Evolutionary conservation across 1,140 invertebrate species (phyloP), one percentile per base, ranked within the genome.

Genomic region (Drosophila repleta): DNA sequence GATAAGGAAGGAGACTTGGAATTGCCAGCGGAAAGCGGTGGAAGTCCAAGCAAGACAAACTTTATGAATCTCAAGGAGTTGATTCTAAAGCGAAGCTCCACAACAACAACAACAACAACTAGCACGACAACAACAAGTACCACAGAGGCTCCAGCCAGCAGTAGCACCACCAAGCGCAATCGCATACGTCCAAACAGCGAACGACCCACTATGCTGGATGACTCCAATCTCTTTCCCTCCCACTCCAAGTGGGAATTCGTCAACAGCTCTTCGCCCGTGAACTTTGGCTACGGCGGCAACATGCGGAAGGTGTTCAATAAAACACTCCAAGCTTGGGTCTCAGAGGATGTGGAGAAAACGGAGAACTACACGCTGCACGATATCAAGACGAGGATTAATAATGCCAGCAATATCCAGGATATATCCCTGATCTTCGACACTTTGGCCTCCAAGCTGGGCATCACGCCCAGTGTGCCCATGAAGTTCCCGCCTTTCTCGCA

Each of bases 361-460:
- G 90, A 90, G 43, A 89, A 90, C 26, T 29, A 90, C 0, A 90
- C 90, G 10, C 29, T 90, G 13, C 73, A 88, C 17, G 90, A 90
- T 3, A 84, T 90, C 49, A 91, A 91, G 35, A 91, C 79, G 2
- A 62, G 79, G 0, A 91, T 91, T n/a, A 91, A 91, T 43, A 91
- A 92, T 74, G 90, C 90, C 29, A 90, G 74, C 45, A 91, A 92
- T 55, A 91, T 92, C 21, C 85, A 92, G 64, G 90, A 92, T 17
- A 91, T 92, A 11, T 91, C 91, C 5, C 53, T 92, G 1, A 92
- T 92, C 39, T 92, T 92, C 46, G 91, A 92, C 52, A 92, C 91
- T 0, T 62, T 92, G 0, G 90, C 91, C 55, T 91, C 91, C 10
- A 92, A 92, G 51, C 57, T 92, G 71, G 90, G 90, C n/a, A 92